phyloP scores from a whole-genome alignment of 2,797 vertebrate genomes.

The Vireo griseus region DNA sequence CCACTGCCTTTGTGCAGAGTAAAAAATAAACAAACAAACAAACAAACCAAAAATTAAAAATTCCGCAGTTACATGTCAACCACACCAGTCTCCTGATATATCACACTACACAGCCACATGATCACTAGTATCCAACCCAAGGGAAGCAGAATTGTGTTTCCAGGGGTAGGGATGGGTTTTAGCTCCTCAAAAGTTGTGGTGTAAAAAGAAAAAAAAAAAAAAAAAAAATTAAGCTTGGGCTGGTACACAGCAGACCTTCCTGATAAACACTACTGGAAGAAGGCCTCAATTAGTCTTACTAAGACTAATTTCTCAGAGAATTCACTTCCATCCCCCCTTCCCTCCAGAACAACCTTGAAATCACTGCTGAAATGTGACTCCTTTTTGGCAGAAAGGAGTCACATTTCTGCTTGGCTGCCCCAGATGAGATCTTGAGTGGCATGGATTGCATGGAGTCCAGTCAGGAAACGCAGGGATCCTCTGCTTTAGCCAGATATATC shows the following conservation, averaged over 20 bases:
- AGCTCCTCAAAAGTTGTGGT: neutral
- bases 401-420: slow-evolving; percentile 7
- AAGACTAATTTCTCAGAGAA: neutral
- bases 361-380: neutral
- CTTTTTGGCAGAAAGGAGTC: neutral
- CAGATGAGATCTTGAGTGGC: neutral
- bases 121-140: neutral
- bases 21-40: neutral
- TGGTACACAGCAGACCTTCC: neutral
- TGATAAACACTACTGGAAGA: neutral
- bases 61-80: neutral
- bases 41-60: neutral
- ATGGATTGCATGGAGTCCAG: neutral
- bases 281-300: neutral
- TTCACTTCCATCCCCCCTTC: neutral
- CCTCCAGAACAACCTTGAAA: neutral
- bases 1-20: neutral
- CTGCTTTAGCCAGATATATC: slow-evolving; percentile 25
- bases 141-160: neutral
- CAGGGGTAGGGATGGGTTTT: neutral
- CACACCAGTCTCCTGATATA: neutral
- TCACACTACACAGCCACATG: neutral
- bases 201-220: neutral
- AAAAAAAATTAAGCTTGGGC: neutral
- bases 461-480: neutral